These are phyloP conservation scores for Diploptera punctata DNA, from an alignment of 2,888 invertebrate genomes.

Conservation along the genomic window DNA sequence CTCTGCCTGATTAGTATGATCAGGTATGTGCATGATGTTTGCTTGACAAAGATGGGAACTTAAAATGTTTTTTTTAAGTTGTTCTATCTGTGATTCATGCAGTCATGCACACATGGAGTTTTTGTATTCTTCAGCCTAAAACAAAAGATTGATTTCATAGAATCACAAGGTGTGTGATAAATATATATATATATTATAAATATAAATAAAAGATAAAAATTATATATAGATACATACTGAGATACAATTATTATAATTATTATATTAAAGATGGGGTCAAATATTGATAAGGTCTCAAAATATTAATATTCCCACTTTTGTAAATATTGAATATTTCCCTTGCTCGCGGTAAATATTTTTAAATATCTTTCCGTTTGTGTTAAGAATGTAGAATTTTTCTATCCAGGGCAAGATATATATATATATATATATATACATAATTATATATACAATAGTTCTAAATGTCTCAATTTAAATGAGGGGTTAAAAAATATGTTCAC, in stretches of 20 bases:
- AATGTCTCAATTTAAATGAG: slow-evolving; percentile 23
- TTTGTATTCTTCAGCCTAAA: slow-evolving; percentile 36
- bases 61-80: no score
- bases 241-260: slow-evolving; percentile 40
- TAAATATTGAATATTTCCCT: slow-evolving; percentile 38
- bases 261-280: slow-evolving; percentile 25
- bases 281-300: neutral
- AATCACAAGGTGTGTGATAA: slow-evolving; percentile 43
- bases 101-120: slow-evolving; percentile 27
- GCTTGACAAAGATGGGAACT: slow-evolving; percentile 9
- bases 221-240: slow-evolving; percentile 41
- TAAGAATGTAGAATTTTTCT: slow-evolving; percentile 26
- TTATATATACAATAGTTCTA: slow-evolving; percentile 25
- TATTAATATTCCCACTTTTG: slow-evolving; percentile 40
- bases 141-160: slow-evolving; percentile 40
- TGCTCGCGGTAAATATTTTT: slow-evolving; percentile 30
- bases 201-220: slow-evolving; percentile 36
- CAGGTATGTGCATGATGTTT: slow-evolving; percentile 19
- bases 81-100: no score
- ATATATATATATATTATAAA: slow-evolving; percentile 42
- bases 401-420: slow-evolving; percentile 26
- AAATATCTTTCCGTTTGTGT: slow-evolving; percentile 34
- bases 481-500: slow-evolving; percentile 18
- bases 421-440: no score
- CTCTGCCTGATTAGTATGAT: slow-evolving; percentile 34